Evolutionary conservation across 1,140 invertebrate genomes (phyloP).

Genomic region (Formica exsecta): DNA sequence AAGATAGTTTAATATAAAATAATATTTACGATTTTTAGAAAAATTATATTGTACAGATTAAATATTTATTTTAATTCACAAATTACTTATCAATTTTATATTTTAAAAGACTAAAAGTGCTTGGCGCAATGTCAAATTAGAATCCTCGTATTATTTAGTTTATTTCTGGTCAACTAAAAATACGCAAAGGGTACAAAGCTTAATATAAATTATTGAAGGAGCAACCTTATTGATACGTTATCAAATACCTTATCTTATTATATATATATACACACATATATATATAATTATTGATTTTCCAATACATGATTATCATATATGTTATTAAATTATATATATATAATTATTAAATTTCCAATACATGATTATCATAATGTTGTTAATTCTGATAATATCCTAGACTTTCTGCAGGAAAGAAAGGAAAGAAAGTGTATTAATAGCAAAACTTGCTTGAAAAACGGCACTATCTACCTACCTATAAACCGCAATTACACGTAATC

Average conservation of each 20-base stretch:
- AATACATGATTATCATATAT: too few species aligned
- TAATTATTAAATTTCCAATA: not conserved
- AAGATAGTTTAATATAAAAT: too few species aligned
- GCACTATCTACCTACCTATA: not conserved
- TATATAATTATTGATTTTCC: too few species aligned
- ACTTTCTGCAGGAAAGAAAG: not conserved
- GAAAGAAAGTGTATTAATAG: conserved; percentile 25
- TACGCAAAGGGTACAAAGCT: not conserved
- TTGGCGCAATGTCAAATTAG: not conserved
- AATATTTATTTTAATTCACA: too few species aligned
- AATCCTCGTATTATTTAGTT: not conserved
- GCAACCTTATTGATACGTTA: too few species aligned
- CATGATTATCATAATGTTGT: not conserved
- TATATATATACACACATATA: too few species aligned
- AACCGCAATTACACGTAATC: conserved; percentile 22
- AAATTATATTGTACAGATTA: too few species aligned
- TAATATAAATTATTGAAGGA: not conserved
- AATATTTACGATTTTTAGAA: too few species aligned
- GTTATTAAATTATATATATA: too few species aligned
- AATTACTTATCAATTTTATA: too few species aligned
- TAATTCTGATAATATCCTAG: not conserved
- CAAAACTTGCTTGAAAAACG: not conserved
- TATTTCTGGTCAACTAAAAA: not conserved
- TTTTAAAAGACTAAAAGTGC: too few species aligned
- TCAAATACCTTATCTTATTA: too few species aligned